Conservation (phyloP, 1,140 invertebrate genomes). For the Laupala kohalensis region DNA sequence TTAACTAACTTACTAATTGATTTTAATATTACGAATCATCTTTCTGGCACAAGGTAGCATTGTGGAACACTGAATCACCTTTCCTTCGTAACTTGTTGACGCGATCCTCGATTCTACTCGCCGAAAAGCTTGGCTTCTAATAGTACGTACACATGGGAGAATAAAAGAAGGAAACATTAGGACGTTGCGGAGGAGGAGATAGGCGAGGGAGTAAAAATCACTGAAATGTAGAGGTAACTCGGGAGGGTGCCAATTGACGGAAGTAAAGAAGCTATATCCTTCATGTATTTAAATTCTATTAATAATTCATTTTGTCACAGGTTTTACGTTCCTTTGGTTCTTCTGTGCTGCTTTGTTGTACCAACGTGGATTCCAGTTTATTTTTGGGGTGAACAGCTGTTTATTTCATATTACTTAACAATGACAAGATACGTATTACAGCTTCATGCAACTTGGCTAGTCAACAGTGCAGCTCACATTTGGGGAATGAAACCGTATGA, state of each 20-base stretch:
- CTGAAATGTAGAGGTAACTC: no score
- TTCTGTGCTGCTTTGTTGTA: conserved; percentile 35
- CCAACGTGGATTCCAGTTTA: conserved; percentile 55
- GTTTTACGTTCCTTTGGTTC: not conserved
- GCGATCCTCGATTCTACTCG: no score
- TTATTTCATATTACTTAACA: conserved; percentile 38
- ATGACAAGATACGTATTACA: conserved; percentile 53
- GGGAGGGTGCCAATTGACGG: no score
- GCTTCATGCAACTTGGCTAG: conserved; percentile 72
- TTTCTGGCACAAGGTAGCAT: not conserved
- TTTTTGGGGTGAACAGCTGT: conserved; percentile 52
- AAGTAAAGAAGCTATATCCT: no score
- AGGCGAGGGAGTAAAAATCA: no score
- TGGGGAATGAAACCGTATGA: conserved; percentile 42
- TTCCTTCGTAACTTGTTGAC: no score
- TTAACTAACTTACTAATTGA: not conserved
- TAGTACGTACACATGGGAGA: no score
- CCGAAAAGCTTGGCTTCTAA: no score
- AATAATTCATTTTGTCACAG: not conserved
- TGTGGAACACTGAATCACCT: no score
- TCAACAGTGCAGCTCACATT: conserved; percentile 74
- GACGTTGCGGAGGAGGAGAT: no score
- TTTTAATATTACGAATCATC: not conserved
- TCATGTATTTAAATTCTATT: not conserved
- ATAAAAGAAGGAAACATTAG: no score